Evolutionary conservation across 1,140 invertebrate species (phyloP), one percentile per base, ranked within the genome.

Genomic region (Formica exsecta): DNA sequence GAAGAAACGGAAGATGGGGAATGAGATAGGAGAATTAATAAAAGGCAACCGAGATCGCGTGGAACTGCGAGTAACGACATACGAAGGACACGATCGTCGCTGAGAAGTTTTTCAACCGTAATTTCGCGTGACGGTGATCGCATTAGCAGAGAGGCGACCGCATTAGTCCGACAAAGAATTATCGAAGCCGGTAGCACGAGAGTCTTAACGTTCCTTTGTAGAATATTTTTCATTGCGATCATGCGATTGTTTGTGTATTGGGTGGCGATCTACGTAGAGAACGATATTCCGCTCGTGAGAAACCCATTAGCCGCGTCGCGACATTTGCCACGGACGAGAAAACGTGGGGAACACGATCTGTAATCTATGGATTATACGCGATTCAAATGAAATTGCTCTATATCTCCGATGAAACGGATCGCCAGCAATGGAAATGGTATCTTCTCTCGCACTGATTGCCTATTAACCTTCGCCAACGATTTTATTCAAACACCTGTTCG

Each of bases 341-440:
- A 81, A 81, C 19, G 36, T n/a, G 38, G 36, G 48, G 16, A 19
- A 11, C 66, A 51, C 79, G 19, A 73, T 41, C 51, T 41, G 51
- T 73, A 73, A 81, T 80, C 76, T 54, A 38, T 36, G 38, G 51
- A 81, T 61, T 74, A 36, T 61, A 61, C 57, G 68, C 41, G 68
- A 73, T 74, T 83, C 68, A n/a, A 73, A 38, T 73, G 68, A 73
- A 83, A 83, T 83, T 73, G 61, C 38, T 83, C 54, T n/a, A 16
- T 70, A 66, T 66, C 25, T 25, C n/a, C 13, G n/a, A 25, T 51
- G 66, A 44, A 68, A 59, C 51, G 32, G 44, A 59, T 70, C 38
- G 16, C 77, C 36, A 16, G 7, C 44, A 44, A 44, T 44, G 66
- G 6, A 22, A 51, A 19, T 32, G 48, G 65, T 41, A 13, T 3